A percentile compares a stretch with the other conserved stretches of the same genome.
These are phyloP conservation scores for Drosophila anomelani DNA, from an alignment of 2,888 invertebrate species.

Conservation along the genomic window DNA sequence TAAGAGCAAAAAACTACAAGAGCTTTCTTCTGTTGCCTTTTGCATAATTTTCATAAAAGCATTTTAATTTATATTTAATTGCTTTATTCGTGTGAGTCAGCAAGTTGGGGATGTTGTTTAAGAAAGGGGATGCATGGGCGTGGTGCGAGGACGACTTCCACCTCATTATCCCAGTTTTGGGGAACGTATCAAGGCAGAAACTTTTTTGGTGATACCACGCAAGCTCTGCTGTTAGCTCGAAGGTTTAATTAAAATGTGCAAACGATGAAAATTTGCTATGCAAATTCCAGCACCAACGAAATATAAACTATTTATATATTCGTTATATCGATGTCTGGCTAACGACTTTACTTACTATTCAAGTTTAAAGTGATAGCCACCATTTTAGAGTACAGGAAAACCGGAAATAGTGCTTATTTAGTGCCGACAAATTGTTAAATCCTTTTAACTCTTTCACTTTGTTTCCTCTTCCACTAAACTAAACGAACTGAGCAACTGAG, in stretches of 20 bases:
- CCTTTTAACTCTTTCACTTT: background rate
- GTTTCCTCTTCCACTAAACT: slow-evolving; percentile 45
- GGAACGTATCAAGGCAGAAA: slow-evolving; percentile 7
- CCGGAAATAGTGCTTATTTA: slow-evolving; percentile 2
- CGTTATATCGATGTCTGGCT: background rate
- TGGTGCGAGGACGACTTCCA: slow-evolving; percentile 1
- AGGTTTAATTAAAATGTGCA: slow-evolving; percentile 10
- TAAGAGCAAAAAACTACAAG: slow-evolving; percentile 1
- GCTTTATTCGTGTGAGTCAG: slow-evolving; percentile 62
- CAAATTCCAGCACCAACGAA: background rate
- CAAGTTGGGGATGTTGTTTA: background rate
- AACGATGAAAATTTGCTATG: background rate
- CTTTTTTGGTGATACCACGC: slow-evolving; percentile 7
- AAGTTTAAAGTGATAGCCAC: slow-evolving; percentile 70
- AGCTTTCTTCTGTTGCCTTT: slow-evolving; percentile 17
- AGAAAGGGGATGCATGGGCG: background rate
- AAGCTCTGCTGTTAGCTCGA: background rate
- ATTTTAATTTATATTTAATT: slow-evolving; percentile 81
- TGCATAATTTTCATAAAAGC: slow-evolving; percentile 77
- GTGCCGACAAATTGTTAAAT: slow-evolving; percentile 20
- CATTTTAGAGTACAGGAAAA: slow-evolving; percentile 42
- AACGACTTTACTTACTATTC: slow-evolving; percentile 63
- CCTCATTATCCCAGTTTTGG: slow-evolving; percentile 1
- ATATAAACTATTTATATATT: background rate
- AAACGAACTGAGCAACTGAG: slow-evolving; percentile 51